Conservation (phyloP, 2,888 invertebrate genomes). For the Torymus tubicola region DNA sequence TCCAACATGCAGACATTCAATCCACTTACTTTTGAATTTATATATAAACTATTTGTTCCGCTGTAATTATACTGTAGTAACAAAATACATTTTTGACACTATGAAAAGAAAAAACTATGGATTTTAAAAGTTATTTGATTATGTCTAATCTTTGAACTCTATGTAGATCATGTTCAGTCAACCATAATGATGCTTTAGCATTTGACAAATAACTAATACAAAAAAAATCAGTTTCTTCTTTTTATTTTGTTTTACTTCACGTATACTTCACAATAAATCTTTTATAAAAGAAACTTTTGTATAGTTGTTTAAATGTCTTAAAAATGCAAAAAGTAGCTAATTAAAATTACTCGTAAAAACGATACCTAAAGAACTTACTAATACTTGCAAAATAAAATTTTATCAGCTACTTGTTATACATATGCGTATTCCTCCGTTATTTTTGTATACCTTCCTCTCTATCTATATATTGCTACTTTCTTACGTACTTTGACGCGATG, state of each 20-base stretch:
- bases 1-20: slow-evolving; percentile 58
- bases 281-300: slow-evolving; percentile 1
- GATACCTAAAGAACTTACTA: neutral
- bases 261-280: neutral
- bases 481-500: slow-evolving; percentile 25
- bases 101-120: neutral
- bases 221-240: neutral
- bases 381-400: slow-evolving; percentile 3
- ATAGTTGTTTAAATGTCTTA: neutral
- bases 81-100: neutral
- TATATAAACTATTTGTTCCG: neutral
- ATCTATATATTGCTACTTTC: slow-evolving; percentile 20
- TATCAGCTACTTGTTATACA: neutral
- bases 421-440: slow-evolving; percentile 42
- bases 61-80: neutral
- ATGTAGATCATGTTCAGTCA: neutral
- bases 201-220: neutral
- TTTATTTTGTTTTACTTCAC: slow-evolving; percentile 1
- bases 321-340: neutral
- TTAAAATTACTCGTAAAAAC: neutral
- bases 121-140: neutral
- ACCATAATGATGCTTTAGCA: neutral
- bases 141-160: neutral
- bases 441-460: slow-evolving; percentile 50
- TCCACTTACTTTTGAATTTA: slow-evolving; percentile 55